Percentiles rank a stretch among this genome's conserved stretches.
Evolutionary conservation across 2,113 vertebrate species (phyloP).

Genomic region (Ceyx melanurus): DNA sequence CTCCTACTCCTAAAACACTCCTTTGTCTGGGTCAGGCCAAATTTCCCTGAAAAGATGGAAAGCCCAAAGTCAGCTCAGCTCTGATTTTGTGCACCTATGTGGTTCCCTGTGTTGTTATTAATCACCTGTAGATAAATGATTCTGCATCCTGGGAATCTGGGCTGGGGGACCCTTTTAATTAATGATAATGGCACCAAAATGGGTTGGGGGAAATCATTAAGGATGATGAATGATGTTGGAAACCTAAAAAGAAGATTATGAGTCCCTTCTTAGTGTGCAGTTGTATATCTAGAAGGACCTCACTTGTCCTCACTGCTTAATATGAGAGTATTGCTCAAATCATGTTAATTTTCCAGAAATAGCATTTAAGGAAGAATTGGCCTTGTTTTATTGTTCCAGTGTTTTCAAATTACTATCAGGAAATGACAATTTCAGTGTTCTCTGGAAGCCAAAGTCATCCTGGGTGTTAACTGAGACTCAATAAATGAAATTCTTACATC

Average conservation of each 20-base stretch:
- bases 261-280: not conserved
- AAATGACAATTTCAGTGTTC: not conserved
- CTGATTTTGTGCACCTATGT: not conserved
- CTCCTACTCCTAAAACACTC: not conserved
- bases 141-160: not conserved
- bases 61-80: not conserved
- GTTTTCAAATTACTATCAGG: not conserved
- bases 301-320: not conserved
- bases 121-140: not conserved
- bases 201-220: not conserved
- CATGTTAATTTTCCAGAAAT: not conserved
- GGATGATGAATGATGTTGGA: not conserved
- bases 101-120: not conserved
- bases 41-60: not conserved
- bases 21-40: not conserved
- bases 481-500: not conserved
- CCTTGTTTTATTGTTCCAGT: not conserved
- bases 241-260: not conserved
- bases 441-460: not conserved
- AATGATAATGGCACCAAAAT: not conserved
- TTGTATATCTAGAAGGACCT: not conserved
- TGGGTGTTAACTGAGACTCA: not conserved
- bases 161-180: not conserved
- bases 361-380: not conserved
- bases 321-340: not conserved